Base-by-base conservation (phyloP, 2,797 vertebrate genomes). In the Coluber constrictor region DNA sequence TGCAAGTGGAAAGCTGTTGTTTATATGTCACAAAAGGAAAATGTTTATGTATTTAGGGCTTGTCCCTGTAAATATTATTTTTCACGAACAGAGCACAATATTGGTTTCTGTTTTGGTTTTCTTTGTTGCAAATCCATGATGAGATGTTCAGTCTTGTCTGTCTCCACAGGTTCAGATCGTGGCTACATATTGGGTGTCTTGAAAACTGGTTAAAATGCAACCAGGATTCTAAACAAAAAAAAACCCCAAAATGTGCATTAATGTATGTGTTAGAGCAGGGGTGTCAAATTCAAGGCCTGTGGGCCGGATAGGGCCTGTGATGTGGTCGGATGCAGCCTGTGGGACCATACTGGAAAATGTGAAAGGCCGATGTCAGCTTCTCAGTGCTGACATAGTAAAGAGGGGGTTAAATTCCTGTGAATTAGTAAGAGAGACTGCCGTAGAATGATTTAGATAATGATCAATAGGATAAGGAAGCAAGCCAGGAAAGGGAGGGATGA, bases 241-340 rank as follows among this genome's bases (percentile, higher is more conserved):
- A 1, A 6, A n/a, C n/a, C 8, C 20, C 27, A 60, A 60, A 89
- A 43, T 12, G 5, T 5, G 16, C 5, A 20, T 92, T 87, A 51
- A 60, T 51, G 74, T 90, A 93, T 88, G 94, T 56, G 20, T 56
- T 93, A 83, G 92, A 91, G 79, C 92, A 86, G 13, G 55, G 12
- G 13, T 56, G 55, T 55, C 54, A 55, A 54, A 56, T 13, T 56
- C 55, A 56, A 56, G 55, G 13, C 12, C 12, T 1, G 13, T 13
- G 12, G 3, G 55, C 13, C 0, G 1, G 13, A 56, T 56, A 13
- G 15, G 55, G 55, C 13, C 55, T 15, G 4, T 3, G 13, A 56
- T 56, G 55, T 56, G 55, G 3, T 56, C 0, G 55, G 55, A 56
- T 56, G 0, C 1, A 3, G 55, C 4, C 55, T 4, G 3, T 0